phyloP scores from a whole-genome alignment of 2,113 vertebrate species.

The Corythornis madagascariensis region DNA sequence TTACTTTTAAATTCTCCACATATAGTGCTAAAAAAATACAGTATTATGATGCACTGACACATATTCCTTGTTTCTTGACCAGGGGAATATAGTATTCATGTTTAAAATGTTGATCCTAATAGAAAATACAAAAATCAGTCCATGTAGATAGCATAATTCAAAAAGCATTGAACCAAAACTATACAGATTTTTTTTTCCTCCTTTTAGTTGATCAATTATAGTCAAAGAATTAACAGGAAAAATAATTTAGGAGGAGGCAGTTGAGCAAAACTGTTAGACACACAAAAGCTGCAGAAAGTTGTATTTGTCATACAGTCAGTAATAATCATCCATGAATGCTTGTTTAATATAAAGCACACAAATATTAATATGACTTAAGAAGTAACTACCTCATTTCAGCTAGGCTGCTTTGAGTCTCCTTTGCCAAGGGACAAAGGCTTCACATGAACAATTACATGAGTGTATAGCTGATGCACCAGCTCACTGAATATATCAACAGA shows the following conservation, averaged over 20 bases:
- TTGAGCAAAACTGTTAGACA: not conserved
- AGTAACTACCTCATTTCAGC: not conserved
- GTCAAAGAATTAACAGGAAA: not conserved
- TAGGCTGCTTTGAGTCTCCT: not conserved
- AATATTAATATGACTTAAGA: not conserved
- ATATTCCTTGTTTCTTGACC: not conserved
- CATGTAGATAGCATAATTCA: not conserved
- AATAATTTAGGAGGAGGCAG: not conserved
- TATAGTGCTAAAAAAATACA: not conserved
- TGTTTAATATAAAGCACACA: not conserved
- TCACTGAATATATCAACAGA: not conserved
- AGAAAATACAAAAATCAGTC: not conserved
- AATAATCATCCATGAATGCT: not conserved
- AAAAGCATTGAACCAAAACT: not conserved
- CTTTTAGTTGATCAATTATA: not conserved
- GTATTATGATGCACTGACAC: not conserved
- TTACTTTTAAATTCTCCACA: not conserved
- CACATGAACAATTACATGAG: not conserved
- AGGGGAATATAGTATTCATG: not conserved
- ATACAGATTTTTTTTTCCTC: not conserved
- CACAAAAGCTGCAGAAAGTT: not conserved
- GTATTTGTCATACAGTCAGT: not conserved
- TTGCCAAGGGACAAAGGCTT: not conserved
- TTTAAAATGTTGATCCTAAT: not conserved
- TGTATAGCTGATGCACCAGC: not conserved